phyloP scores from a whole-genome alignment of 2,113 vertebrate species.

The Clarias gariepinus region DNA sequence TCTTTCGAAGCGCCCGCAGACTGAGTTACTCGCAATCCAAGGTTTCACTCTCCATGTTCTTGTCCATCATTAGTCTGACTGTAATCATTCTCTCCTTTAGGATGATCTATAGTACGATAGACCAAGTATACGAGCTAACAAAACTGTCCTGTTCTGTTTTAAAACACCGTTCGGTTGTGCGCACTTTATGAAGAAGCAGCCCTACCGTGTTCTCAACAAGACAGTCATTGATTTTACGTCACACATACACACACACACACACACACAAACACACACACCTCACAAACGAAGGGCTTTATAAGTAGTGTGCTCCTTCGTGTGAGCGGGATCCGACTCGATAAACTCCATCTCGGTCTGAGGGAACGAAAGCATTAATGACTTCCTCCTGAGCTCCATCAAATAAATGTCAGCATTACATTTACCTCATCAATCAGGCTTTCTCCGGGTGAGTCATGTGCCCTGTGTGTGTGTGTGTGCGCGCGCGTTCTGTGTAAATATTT shows the following conservation, averaged over 20 bases:
- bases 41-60: neutral
- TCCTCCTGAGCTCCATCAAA: slow-evolving; percentile 18
- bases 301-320: neutral
- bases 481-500: neutral
- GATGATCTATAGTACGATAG: neutral
- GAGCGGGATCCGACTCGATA: neutral
- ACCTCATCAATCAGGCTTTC: slow-evolving; percentile 24
- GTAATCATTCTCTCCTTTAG: neutral
- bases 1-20: too few relatives aligned
- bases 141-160: neutral
- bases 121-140: neutral
- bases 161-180: neutral
- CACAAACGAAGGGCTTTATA: neutral
- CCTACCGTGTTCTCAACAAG: neutral
- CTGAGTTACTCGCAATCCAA: too few relatives aligned
- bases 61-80: neutral
- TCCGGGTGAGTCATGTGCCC: slow-evolving; percentile 1
- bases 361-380: slow-evolving; percentile 18
- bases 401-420: slow-evolving; percentile 33
- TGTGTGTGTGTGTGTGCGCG: neutral
- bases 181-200: neutral
- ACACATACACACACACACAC: neutral
- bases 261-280: neutral
- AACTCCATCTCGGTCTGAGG: slow-evolving; percentile 11
- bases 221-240: neutral